These are phyloP conservation scores for Magallana gigas DNA, from an alignment of 1,140 invertebrate genomes.

Conservation along the genomic window DNA sequence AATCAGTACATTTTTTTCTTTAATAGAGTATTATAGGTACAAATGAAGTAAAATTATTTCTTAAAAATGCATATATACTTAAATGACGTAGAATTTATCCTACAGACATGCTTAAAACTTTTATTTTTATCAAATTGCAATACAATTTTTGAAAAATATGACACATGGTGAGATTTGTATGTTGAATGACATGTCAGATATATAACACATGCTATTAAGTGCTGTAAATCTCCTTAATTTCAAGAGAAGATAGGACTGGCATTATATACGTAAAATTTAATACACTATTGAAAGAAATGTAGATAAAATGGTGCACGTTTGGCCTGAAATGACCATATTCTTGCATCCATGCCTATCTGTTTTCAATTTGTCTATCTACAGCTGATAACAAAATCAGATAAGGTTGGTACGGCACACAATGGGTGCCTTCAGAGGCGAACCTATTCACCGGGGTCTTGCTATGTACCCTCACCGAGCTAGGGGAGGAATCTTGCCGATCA, in stretches of 20 bases:
- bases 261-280: constrained; percentile 20
- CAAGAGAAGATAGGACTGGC: background rate
- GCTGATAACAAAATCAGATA: constrained; percentile 30
- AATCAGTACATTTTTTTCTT: too few relatives aligned
- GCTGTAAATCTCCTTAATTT: background rate
- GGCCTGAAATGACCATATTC: constrained; percentile 26
- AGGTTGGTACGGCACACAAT: background rate
- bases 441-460: background rate
- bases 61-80: too few relatives aligned
- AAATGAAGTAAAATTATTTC: too few relatives aligned
- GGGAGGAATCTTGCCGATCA: background rate
- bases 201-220: background rate
- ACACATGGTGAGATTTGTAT: too few relatives aligned
- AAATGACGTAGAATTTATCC: too few relatives aligned
- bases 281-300: constrained; percentile 3
- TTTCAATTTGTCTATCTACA: constrained; percentile 29
- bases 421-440: constrained; percentile 6
- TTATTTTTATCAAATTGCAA: too few relatives aligned
- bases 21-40: too few relatives aligned
- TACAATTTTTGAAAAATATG: too few relatives aligned
- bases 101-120: too few relatives aligned
- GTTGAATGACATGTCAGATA: background rate
- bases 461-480: background rate
- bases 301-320: constrained; percentile 13
- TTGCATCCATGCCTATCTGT: background rate